Conservation (phyloP, 2,797 vertebrate genomes). For the Gobionotothen gibberifrons region DNA sequence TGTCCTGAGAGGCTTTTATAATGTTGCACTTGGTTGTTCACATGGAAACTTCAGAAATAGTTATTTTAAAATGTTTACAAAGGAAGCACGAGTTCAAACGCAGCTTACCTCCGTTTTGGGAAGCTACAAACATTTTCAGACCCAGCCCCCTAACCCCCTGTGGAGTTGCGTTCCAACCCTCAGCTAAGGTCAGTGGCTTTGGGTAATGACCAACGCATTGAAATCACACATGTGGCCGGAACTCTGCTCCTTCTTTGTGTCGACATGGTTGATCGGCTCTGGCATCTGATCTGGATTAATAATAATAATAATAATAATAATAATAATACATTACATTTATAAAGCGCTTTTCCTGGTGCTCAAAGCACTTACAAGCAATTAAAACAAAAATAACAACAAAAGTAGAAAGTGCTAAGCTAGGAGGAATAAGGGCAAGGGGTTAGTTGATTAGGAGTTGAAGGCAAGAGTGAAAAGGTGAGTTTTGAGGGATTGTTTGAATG, state of each 20-base stretch:
- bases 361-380: too few species aligned
- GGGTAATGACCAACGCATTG: slow-evolving; percentile 8
- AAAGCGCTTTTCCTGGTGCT: too few species aligned
- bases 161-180: neutral
- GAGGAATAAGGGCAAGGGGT: too few species aligned
- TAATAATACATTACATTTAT: too few species aligned
- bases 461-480: too few species aligned
- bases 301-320: too few species aligned
- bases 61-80: neutral
- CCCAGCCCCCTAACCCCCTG: neutral
- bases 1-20: neutral
- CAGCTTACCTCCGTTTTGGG: neutral
- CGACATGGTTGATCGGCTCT: neutral
- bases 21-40: neutral
- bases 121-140: neutral
- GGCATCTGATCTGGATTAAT: slow-evolving; percentile 13
- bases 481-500: too few species aligned
- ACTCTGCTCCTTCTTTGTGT: slow-evolving; percentile 5
- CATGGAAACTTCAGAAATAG: neutral
- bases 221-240: neutral
- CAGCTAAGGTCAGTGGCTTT: neutral
- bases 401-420: too few species aligned
- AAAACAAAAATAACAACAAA: too few species aligned
- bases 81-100: neutral
- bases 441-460: too few species aligned